These are phyloP conservation scores for Trichogramma evanescens DNA, from an alignment of 2,888 invertebrate species.

Conservation along the genomic window DNA sequence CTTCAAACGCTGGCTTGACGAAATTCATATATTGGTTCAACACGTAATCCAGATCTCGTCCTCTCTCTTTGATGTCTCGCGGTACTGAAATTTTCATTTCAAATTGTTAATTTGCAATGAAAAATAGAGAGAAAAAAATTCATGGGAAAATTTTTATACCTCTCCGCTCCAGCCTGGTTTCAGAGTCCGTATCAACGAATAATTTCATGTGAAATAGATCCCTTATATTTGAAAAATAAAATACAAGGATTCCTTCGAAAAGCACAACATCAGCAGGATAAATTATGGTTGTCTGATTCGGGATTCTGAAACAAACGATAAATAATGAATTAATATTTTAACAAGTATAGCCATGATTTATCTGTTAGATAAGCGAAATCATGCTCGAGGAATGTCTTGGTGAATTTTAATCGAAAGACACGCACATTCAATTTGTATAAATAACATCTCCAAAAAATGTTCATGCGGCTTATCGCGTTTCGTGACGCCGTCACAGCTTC, in stretches of 20 bases:
- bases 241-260: slow-evolving; percentile 95
- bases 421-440: too few species aligned
- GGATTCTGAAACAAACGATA: slow-evolving; percentile 34
- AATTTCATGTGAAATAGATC: slow-evolving; percentile 98
- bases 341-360: too few species aligned
- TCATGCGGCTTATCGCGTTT: too few species aligned
- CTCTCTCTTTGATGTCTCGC: slow-evolving; percentile 90
- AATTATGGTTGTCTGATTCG: slow-evolving; percentile 66
- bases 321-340: too few species aligned
- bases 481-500: too few species aligned
- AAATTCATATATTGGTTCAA: slow-evolving; percentile 94
- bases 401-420: too few species aligned
- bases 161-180: slow-evolving; percentile 90
- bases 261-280: slow-evolving; percentile 95
- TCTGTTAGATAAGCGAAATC: too few species aligned
- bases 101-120: slow-evolving; percentile 3
- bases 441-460: too few species aligned
- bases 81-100: slow-evolving; percentile 60
- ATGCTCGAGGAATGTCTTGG: too few species aligned
- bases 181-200: slow-evolving; percentile 98
- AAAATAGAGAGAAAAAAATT: background rate
- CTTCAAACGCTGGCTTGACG: slow-evolving; percentile 99
- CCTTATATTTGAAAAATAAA: slow-evolving; percentile 91
- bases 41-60: slow-evolving; percentile 88
- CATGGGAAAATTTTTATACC: slow-evolving; percentile 53